phyloP scores from a whole-genome alignment of 2,888 invertebrate genomes.

The Troides aeacus region DNA sequence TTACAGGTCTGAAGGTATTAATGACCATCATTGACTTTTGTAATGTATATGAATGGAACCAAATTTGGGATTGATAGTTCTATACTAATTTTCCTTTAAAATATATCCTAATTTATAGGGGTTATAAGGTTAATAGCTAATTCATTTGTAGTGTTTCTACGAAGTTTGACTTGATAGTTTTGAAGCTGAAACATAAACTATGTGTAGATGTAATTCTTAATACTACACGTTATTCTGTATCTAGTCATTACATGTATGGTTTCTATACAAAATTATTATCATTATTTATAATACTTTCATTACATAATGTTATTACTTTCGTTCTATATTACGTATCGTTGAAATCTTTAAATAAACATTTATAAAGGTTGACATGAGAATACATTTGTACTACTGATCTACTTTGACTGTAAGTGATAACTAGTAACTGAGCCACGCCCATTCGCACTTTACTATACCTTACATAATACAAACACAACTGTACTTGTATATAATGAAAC shows the following conservation, averaged over 20 bases:
- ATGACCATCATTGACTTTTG: constrained; percentile 25
- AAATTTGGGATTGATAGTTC: constrained; percentile 6
- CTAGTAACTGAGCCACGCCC: neutral
- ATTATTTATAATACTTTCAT: neutral
- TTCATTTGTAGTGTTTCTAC: too few species aligned
- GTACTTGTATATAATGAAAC: constrained; percentile 8
- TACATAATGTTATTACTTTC: too few species aligned
- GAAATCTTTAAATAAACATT: neutral
- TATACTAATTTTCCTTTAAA: too few species aligned
- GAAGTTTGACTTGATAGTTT: neutral
- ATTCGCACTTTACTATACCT: neutral
- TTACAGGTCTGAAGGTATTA: constrained; percentile 20
- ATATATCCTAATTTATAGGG: too few species aligned
- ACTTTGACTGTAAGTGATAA: neutral
- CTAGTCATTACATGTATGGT: neutral
- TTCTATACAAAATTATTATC: neutral
- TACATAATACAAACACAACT: neutral
- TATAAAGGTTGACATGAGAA: neutral
- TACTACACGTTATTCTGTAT: neutral
- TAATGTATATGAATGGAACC: constrained; percentile 14
- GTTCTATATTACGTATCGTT: too few species aligned
- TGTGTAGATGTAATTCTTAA: too few species aligned
- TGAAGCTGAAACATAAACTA: neutral
- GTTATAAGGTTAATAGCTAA: too few species aligned
- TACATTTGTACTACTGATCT: neutral